Percentiles rank a stretch among this genome's conserved stretches.
Evolutionary conservation across 1,140 invertebrate species (phyloP).

Genomic region (Telenomus remus): DNA sequence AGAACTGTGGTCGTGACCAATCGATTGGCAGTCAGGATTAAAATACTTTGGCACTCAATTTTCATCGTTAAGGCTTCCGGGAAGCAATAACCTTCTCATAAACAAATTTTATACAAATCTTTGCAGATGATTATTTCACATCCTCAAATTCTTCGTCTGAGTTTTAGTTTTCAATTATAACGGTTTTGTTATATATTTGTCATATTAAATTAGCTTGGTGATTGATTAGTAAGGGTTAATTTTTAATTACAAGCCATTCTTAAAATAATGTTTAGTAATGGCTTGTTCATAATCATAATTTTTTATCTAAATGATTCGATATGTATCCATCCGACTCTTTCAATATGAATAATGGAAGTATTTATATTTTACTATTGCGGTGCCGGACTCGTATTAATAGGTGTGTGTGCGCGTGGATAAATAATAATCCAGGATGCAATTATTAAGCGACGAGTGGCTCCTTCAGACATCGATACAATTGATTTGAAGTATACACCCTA

Average conservation of each 20-base stretch:
- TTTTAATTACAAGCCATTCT: no score
- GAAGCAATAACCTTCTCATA: constrained; percentile 38
- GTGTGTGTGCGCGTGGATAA: constrained; percentile 40
- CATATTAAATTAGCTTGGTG: no score
- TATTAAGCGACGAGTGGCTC: constrained; percentile 64
- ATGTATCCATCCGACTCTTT: neutral
- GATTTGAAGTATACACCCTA: constrained; percentile 55
- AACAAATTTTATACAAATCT: neutral
- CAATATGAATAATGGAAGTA: constrained; percentile 12
- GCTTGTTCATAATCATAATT: no score
- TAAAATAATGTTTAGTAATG: no score
- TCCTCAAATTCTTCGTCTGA: no score
- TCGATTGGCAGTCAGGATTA: constrained; percentile 63
- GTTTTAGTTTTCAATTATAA: no score
- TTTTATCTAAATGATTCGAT: no score
- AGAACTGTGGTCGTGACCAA: constrained; percentile 64
- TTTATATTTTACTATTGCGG: constrained; percentile 18
- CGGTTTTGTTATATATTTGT: no score
- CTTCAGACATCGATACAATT: constrained; percentile 34
- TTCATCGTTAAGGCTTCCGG: constrained; percentile 57
- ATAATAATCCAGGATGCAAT: constrained; percentile 58
- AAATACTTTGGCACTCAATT: constrained; percentile 67
- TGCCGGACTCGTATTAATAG: constrained; percentile 35
- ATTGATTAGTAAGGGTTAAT: no score
- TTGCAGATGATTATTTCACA: neutral